These are phyloP conservation scores for Drosophila hydei DNA, from an alignment of 1,140 invertebrate species.

Conservation along the genomic window DNA sequence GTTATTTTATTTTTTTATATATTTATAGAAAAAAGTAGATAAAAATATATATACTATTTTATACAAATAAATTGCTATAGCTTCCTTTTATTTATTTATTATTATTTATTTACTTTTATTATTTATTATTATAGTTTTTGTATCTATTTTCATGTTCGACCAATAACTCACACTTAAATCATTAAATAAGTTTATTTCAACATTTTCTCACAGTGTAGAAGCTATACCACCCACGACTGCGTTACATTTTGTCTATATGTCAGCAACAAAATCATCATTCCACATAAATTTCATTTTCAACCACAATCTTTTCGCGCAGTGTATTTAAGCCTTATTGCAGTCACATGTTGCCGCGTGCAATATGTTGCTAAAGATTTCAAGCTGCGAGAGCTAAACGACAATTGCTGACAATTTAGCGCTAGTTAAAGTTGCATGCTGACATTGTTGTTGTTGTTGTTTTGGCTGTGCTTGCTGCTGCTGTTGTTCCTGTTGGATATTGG, in stretches of 20 bases:
- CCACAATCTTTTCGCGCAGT: neutral
- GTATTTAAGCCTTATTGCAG: slow-evolving; percentile 3
- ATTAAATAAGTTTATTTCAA: too few relatives aligned
- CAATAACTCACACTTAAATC: too few relatives aligned
- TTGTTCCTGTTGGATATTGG: slow-evolving; percentile 19
- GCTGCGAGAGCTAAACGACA: slow-evolving; percentile 44
- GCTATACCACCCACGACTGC: too few relatives aligned
- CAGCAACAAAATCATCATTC: neutral
- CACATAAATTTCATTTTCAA: neutral
- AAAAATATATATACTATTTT: too few relatives aligned
- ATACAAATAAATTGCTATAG: too few relatives aligned
- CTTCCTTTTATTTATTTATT: too few relatives aligned
- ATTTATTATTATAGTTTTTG: too few relatives aligned
- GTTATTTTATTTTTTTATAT: too few relatives aligned
- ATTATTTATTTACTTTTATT: too few relatives aligned
- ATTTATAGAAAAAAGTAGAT: too few relatives aligned
- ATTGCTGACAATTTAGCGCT: slow-evolving; percentile 68
- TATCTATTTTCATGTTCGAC: too few relatives aligned
- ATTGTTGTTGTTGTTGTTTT: slow-evolving; percentile 10
- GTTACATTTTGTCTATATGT: too few relatives aligned
- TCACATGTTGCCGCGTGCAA: slow-evolving; percentile 31
- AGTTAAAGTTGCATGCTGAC: slow-evolving; percentile 30
- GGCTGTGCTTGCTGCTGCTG: slow-evolving; percentile 7
- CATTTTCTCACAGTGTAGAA: neutral
- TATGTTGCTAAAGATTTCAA: slow-evolving; percentile 25